phyloP scores from a whole-genome alignment of 2,113 vertebrate species.

The Scopus umbretta region DNA sequence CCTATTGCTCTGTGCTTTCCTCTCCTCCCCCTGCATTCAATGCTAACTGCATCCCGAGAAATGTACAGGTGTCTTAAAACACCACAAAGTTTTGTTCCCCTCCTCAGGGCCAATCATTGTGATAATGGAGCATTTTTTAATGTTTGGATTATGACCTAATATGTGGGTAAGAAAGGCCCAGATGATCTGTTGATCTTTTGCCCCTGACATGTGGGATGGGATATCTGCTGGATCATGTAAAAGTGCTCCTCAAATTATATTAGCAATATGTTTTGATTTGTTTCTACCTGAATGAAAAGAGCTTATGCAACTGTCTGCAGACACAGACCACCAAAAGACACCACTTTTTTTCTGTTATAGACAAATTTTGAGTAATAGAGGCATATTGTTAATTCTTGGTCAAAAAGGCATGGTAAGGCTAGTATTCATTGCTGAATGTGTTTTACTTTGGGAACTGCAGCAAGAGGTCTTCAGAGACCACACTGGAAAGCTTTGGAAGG shows the following conservation, averaged over 20 bases:
- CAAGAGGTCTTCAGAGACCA: neutral
- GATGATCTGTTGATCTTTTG: neutral
- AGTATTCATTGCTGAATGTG: neutral
- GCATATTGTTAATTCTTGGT: neutral
- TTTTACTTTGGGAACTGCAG: neutral
- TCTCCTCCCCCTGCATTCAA: neutral
- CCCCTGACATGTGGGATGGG: too few species aligned
- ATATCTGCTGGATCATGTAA: neutral
- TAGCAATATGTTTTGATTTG: neutral
- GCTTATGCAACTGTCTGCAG: neutral
- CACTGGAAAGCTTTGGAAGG: neutral
- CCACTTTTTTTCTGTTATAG: neutral
- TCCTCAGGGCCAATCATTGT: neutral
- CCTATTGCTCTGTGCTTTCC: neutral
- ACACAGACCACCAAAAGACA: neutral
- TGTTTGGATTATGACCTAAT: neutral
- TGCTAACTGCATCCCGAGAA: neutral
- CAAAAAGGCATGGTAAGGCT: neutral
- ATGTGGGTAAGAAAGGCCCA: neutral
- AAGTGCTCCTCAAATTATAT: neutral
- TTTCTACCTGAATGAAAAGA: neutral
- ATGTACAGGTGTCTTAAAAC: neutral
- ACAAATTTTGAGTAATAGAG: neutral
- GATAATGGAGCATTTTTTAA: neutral
- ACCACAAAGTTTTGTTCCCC: neutral